Percentiles rank a stretch among this genome's conserved stretches.
phyloP scores from a whole-genome alignment of 2,113 vertebrate species.

The Saccopteryx leptura region DNA sequence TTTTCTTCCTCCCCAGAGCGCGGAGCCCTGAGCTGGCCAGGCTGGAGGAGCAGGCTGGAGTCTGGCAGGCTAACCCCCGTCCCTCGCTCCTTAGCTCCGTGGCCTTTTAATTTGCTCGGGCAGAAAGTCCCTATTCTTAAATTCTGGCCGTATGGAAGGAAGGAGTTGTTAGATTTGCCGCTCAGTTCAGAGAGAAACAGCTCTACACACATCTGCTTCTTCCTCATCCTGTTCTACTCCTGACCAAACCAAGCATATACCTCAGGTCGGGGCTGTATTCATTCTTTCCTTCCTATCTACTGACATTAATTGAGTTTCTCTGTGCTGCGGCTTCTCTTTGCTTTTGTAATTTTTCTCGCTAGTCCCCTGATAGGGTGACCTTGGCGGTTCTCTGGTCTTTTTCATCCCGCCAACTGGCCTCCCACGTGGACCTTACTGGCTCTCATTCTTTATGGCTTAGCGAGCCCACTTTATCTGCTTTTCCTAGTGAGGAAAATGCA shows the following conservation, averaged over 20 bases:
- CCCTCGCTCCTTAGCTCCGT: not conserved
- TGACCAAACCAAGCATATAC: not conserved
- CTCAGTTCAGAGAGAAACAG: not conserved
- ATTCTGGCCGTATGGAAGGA: not conserved
- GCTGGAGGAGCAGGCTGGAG: not conserved
- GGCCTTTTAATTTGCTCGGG: not conserved
- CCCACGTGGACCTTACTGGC: not conserved
- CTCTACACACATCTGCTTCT: not conserved
- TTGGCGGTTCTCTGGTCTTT: slow-evolving; percentile 59
- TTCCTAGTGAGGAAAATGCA: too few relatives aligned
- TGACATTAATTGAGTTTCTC: slow-evolving; percentile 69
- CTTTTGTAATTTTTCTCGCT: slow-evolving; percentile 40
- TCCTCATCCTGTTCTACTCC: not conserved
- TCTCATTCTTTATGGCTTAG: slow-evolving; percentile 60
- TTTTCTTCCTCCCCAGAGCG: not conserved
- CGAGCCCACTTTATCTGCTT: slow-evolving; percentile 52
- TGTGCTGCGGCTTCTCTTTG: slow-evolving; percentile 31
- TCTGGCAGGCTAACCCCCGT: not conserved
- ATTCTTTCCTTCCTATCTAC: not conserved
- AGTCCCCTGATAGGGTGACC: slow-evolving; percentile 61
- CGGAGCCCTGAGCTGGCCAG: not conserved
- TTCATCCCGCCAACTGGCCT: not conserved
- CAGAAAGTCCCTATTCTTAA: not conserved
- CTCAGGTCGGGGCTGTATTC: not conserved
- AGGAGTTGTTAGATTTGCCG: not conserved